Evolutionary conservation across 2,113 vertebrate genomes (phyloP), one percentile per base, ranked within the genome.

Genomic region (Oostethus manadensis): DNA sequence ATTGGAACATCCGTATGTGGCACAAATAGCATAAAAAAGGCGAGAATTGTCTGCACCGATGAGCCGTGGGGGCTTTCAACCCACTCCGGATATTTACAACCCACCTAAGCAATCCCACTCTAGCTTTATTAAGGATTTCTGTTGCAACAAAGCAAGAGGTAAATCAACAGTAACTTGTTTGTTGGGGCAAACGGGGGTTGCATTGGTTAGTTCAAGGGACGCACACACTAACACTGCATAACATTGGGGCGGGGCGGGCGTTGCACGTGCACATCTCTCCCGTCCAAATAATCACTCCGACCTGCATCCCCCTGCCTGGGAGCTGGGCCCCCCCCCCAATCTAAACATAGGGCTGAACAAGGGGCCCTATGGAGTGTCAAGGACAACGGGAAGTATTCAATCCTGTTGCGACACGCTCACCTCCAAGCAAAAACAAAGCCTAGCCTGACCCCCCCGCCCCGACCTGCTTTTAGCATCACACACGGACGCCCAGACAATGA

Each of bases 371-470:
- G 60, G 64, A 58, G 78, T 62, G 58, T 81, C 78, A 74, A 78
- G 74, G 82, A 78, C 76, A 66, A 60, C 42, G 7, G 84, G 84
- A 88, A 86, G 78, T 74, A 66, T 85, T 85, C 76, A 83, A 85
- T 86, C 79, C 71, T 76, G 73, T 75, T 73, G 78, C 79, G 79
- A 85, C 83, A 84, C 56, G 73, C 73, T 80, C 71, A 66, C 73
- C 77, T 76, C 71, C 0, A 60, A 17, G 22, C 59, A 46, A 67
- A 70, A 83, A 74, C 64, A 81, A 71, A 74, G 42, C 58, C 43
- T 35, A 14, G 51, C 54, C 61, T 26, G 51, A 63, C 17, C 44
- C 66, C 13, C 38, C 38, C 33, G 1, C 2, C 21, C 13, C 16
- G 66, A 66, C 72, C 74, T 21, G 68, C 63, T 71, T 64, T 62